These are phyloP conservation scores for Crotalus helleri DNA, from an alignment of 2,113 vertebrate genomes.

Conservation along the genomic window DNA sequence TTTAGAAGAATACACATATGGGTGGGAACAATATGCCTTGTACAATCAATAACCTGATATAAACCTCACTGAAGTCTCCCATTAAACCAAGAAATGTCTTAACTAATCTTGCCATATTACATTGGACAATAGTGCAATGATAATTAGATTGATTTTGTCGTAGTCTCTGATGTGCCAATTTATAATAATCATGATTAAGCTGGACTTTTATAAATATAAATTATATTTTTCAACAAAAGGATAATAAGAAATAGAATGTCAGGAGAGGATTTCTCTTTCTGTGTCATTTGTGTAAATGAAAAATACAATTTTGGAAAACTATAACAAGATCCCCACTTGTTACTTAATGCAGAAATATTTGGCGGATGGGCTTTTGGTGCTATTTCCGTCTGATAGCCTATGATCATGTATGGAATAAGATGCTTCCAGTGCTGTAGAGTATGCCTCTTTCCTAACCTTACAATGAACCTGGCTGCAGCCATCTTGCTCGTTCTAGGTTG, in stretches of 20 bases:
- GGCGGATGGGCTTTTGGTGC: not conserved
- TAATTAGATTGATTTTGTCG: not conserved
- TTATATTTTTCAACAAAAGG: not conserved
- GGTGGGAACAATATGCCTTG: not conserved
- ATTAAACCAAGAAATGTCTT: slow-evolving; percentile 9
- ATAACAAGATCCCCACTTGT: not conserved
- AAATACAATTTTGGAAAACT: not conserved
- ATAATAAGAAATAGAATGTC: not conserved
- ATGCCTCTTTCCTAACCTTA: not conserved
- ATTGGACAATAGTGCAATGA: not conserved
- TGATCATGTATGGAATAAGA: not conserved
- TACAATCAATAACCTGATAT: not conserved
- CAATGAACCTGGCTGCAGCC: no score
- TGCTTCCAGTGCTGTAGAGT: not conserved
- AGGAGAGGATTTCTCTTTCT: not conserved
- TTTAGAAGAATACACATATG: not conserved
- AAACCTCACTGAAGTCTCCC: not conserved
- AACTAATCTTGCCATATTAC: not conserved
- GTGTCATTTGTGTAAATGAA: not conserved
- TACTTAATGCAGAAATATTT: not conserved
- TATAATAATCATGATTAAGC: slow-evolving; percentile 2
- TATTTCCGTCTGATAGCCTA: not conserved
- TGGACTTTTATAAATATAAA: not conserved
- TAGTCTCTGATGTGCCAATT: not conserved
- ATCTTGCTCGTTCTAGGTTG: no score